These are phyloP conservation scores for Enteromius paludinosus DNA, from an alignment of 2,797 vertebrate species.

Conservation along the genomic window DNA sequence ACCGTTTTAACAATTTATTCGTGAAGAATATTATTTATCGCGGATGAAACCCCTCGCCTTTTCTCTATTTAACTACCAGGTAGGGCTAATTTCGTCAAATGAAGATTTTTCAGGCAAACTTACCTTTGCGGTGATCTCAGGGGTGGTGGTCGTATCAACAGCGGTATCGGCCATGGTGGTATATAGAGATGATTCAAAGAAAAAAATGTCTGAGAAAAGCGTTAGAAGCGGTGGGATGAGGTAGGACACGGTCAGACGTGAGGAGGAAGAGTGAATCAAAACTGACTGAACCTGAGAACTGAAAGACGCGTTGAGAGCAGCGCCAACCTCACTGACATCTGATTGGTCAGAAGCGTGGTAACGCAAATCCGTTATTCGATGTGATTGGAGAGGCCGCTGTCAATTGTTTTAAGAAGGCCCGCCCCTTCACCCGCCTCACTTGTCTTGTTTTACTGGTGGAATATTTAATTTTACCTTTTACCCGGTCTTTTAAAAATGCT, in stretches of 20 bases:
- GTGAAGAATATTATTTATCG: background rate
- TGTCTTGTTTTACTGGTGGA: constrained; percentile 69
- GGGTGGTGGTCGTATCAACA: constrained; percentile 79
- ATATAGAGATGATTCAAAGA: constrained; percentile 54
- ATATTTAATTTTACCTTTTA: constrained; percentile 33
- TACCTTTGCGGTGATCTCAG: constrained; percentile 84
- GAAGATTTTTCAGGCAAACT: constrained; percentile 55
- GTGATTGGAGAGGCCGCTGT: constrained; percentile 67
- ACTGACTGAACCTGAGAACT: constrained; percentile 63
- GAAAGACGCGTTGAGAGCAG: constrained; percentile 53
- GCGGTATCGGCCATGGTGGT: constrained; percentile 82
- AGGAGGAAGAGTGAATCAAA: constrained; percentile 75
- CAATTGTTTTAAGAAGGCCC: constrained; percentile 59
- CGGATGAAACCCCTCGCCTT: no score
- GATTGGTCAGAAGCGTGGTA: constrained; percentile 69
- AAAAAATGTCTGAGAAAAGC: constrained; percentile 56
- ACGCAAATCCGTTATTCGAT: background rate
- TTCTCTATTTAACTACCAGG: background rate
- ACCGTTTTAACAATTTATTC: background rate
- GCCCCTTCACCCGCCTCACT: constrained; percentile 51
- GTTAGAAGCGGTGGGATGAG: constrained; percentile 42
- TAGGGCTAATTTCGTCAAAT: background rate
- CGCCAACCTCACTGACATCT: constrained; percentile 11
- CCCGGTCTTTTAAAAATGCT: constrained; percentile 44
- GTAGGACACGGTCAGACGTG: constrained; percentile 46